These are phyloP conservation scores for Agrotis ipsilon DNA, from an alignment of 2,888 invertebrate genomes.

Conservation along the genomic window DNA sequence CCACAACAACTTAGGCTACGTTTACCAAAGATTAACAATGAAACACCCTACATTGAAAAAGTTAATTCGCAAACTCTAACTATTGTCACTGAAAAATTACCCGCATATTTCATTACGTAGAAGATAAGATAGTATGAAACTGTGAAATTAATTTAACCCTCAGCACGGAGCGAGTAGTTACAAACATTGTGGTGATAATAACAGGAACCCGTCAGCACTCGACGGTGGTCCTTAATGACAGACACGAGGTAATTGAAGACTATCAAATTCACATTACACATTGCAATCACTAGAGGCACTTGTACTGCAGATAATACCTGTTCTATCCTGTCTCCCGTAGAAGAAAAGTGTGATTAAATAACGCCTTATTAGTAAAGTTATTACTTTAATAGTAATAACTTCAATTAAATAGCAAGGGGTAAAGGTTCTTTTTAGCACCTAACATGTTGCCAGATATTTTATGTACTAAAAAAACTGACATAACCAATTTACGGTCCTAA, in stretches of 20 bases:
- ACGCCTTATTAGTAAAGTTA: constrained; percentile 23
- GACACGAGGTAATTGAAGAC: constrained; percentile 53
- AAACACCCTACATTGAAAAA: constrained; percentile 5
- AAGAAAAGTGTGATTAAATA: constrained; percentile 38
- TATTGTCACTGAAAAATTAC: constrained; percentile 36
- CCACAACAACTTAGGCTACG: not conserved
- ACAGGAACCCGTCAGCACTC: constrained; percentile 44
- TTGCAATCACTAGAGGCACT: constrained; percentile 46
- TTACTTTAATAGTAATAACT: constrained; percentile 23
- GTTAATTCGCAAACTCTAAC: constrained; percentile 4
- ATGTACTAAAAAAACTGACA: constrained; percentile 27
- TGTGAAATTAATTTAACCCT: constrained; percentile 49
- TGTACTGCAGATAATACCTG: constrained; percentile 27
- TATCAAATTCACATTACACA: constrained; percentile 66
- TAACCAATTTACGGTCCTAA: constrained; percentile 53
- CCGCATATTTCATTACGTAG: constrained; percentile 51
- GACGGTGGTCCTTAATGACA: constrained; percentile 65
- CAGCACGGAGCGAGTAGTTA: constrained; percentile 15
- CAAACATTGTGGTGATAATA: constrained; percentile 42
- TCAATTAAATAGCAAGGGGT: not conserved
- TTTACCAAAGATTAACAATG: constrained; percentile 4
- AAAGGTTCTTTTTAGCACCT: not conserved
- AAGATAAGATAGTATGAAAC: constrained; percentile 52
- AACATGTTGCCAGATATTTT: constrained; percentile 8
- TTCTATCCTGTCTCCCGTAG: constrained; percentile 36